phyloP scores from a whole-genome alignment of 1,140 invertebrate genomes.

The Branchinecta lindahli region DNA sequence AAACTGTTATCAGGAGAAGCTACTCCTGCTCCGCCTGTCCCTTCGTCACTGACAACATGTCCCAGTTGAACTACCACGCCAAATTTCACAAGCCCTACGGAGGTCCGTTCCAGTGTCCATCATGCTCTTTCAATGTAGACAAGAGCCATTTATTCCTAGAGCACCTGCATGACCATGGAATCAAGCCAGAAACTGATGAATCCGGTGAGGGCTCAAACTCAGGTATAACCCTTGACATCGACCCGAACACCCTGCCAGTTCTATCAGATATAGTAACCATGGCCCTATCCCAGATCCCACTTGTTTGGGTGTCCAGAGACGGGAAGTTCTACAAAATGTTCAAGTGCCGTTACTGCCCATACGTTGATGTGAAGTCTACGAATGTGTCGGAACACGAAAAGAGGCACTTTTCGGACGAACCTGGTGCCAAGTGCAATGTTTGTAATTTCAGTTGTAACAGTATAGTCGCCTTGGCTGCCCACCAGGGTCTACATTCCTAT shows the following conservation, averaged over 20 bases:
- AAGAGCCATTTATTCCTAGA: conserved; percentile 59
- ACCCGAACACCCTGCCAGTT: conserved; percentile 24
- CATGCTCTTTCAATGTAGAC: conserved; percentile 66
- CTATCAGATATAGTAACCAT: conserved; percentile 30
- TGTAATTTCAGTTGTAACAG: conserved; percentile 67
- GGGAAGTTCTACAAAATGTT: conserved; percentile 64
- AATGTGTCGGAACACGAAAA: conserved; percentile 72
- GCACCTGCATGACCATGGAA: conserved; percentile 56
- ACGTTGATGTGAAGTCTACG: conserved; percentile 47
- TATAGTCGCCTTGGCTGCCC: conserved; percentile 52
- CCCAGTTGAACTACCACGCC: conserved; percentile 66
- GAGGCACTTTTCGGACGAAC: conserved; percentile 44
- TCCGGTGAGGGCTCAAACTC: conserved; percentile 8
- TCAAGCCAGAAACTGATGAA: conserved; percentile 27
- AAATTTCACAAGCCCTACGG: conserved; percentile 61
- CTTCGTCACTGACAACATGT: conserved; percentile 63
- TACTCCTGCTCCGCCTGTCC: conserved; percentile 56
- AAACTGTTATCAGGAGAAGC: conserved; percentile 31
- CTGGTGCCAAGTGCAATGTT: conserved; percentile 44
- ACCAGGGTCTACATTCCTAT: conserved; percentile 58
- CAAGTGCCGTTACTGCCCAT: conserved; percentile 67
- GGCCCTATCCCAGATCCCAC: conserved; percentile 37
- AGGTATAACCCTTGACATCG: conserved; percentile 14
- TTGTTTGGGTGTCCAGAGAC: conserved; percentile 52
- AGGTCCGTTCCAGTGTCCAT: conserved; percentile 55